Base-by-base conservation (phyloP, 2,797 vertebrate species). In the Chromis chromis region DNA sequence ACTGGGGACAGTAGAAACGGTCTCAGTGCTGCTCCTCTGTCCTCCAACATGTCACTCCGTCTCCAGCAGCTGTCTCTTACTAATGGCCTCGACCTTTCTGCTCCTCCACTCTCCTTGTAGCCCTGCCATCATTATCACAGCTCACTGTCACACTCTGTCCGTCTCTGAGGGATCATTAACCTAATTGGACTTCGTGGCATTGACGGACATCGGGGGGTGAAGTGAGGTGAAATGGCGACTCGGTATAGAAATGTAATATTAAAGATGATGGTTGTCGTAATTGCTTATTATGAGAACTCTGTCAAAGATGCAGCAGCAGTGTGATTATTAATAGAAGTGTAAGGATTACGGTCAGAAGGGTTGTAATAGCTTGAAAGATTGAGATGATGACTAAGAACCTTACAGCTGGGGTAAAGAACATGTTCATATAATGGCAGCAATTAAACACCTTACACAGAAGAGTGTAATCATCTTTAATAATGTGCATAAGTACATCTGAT, bases 21-120 rank as follows among this genome's bases (percentile, higher is more conserved):
- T 50, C 67, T 31, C 33, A 19, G 10, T 33, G 53, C 61, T 77
- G 50, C 73, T 76, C 58, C 4, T 24, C 42, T 46, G 53, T 66
- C 73, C 73, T 80, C 68, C 31, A 55, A 68, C 78, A 39, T 78
- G 81, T 81, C 84, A 74, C 74, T 68, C 65, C 71, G 85, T 89
- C 85, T 89, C 84, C 74, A 64, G 84, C 88, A 90, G 86, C 85
- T 88, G 83, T 84, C 83, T 78, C 83, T 39, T 22, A 42, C 79
- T 89, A 90, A 88, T 85, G 76, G 79, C 82, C 65, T 50, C 56
- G 33, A 85, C 88, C 81, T 91, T 85, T 80, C 84, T 70, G 75
- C 78, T 86, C 65, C 65, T 81, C 27, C 74, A 4, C 31, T 64
- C 76, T 83, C 70, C 85, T 84, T 68, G 59, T n/a, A 76, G 78